Evolutionary conservation across 2,113 vertebrate species (phyloP), one percentile per base, ranked within the genome.

Genomic region (Corythoichthys intestinalis): DNA sequence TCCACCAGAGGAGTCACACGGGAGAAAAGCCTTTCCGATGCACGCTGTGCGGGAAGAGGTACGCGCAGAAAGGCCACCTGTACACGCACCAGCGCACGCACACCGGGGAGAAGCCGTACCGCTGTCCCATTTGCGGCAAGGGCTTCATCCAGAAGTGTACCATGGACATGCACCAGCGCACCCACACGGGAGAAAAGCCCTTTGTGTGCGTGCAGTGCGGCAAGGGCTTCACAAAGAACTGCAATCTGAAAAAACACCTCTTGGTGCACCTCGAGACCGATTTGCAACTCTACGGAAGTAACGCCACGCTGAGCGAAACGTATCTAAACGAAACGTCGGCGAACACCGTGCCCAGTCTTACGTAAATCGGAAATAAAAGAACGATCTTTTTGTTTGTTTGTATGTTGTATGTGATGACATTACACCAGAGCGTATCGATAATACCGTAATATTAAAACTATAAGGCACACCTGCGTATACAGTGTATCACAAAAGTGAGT

Each of bases 141-240:
- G 90, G 90, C 17, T 92, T 92, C n/a, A 92, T 92, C 70, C 91
- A 92, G 80, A 92, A 92, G 76, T 92, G 91, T 73, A 92, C 91
- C 28, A 86, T 92, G 1, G 91, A 92, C 62, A 92, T 92, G 91
- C 91, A 92, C 74, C 88, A 90, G 81, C 88, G 89, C 5, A 92
- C 91, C 48, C 91, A 92, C 87, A 92, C 91, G 0, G 91, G 91
- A 73, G 91, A 92, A 74, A 92, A 90, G 69, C 91, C 91, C 35
- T 92, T 89, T 75, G 78, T 87, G 67, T 92, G 91, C 70, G 62
- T 76, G 7, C 86, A 89, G 64, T 92, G 91, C 76, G 91, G 91
- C 4, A 92, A 92, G 48, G 89, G 91, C 0, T 92, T 92, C 57
- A 91, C 89, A 0, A 92, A 92, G 73, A 92, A 92, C 70, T 92